Evolutionary conservation across 1,140 invertebrate genomes (phyloP), one percentile per base, ranked within the genome.

Genomic region (Penaeus vannamei): DNA sequence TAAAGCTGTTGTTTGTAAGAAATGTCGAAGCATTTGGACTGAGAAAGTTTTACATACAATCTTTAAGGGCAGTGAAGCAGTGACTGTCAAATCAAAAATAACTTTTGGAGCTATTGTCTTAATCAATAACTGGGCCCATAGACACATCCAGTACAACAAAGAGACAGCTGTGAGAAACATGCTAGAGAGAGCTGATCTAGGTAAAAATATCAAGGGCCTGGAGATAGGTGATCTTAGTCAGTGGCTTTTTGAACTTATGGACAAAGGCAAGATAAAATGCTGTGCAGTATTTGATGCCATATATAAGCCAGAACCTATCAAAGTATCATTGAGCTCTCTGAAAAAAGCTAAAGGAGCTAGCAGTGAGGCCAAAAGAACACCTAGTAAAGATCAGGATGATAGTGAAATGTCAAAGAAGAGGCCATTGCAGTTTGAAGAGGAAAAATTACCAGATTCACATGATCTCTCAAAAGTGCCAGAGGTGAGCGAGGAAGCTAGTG

Each of bases 21-120:
- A 53, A 23, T 90, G 89, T 61, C 29, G 59, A 19, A 64, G 8
- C 5, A 86, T 87, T 22, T 90, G 89, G 89, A 90, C 86, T 80
- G 64, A 87, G 29, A 46, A 79, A 22, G 85, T 86, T 26, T 62
- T 90, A 3, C 42, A 62, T 12, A 53, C 61, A 59, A 86, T 90
- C 19, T 90, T 87, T 61, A 53, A 82, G 26, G 89, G 89, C 42
- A 87, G 32, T 46, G 85, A 90, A 60, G 32, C 76, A 46, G 89
- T 90, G 23, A 90, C 89, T 53, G 85, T 90, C 60, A 90, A 90
- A n/a, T 90, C 89, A 42, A 90, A 64, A 69, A 87, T 90, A 22
- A 90, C 89, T 17, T 90, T 87, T 87, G 89, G 89, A 20, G 85
- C 89, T 42, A 90, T 90, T 36, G 79, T 90, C 22, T 84, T 85